Conservation (phyloP, 2,113 vertebrate species). For the Myrmophylax atrothorax region DNA sequence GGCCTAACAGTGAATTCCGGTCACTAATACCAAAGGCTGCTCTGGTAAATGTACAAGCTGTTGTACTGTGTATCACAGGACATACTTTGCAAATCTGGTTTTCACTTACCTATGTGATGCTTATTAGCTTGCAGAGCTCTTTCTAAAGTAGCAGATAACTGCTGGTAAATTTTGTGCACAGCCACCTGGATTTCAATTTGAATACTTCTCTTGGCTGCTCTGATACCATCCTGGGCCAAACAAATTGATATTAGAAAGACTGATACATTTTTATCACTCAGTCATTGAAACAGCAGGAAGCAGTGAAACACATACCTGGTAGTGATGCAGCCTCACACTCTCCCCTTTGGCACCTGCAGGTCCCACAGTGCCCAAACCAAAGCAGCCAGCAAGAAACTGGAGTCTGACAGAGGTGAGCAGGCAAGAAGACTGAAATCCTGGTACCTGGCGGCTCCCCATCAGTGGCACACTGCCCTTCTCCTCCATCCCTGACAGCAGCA, state of each 20-base stretch:
- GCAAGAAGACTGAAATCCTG: conserved; percentile 87
- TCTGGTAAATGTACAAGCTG: background rate
- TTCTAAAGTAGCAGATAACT: conserved; percentile 91
- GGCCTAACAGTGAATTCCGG: background rate
- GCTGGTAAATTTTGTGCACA: conserved; percentile 98
- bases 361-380: conserved; percentile 90
- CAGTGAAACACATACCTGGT: conserved; percentile 80
- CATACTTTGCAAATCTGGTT: background rate
- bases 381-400: conserved; percentile 96
- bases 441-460: conserved; percentile 68
- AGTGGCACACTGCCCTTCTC: conserved; percentile 86
- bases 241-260: background rate
- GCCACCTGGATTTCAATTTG: conserved; percentile 95
- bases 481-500: conserved; percentile 95
- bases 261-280: background rate
- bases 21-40: background rate
- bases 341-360: conserved; percentile 86
- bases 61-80: background rate
- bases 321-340: conserved; percentile 92
- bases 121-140: conserved; percentile 94
- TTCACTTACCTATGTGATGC: conserved; percentile 89
- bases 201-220: conserved; percentile 90
- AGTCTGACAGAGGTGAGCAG: conserved; percentile 94
- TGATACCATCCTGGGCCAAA: conserved; percentile 87
- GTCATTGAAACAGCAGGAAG: background rate